Conservation (phyloP, 2,113 vertebrate species). For the Protobothrops mucrosquamatus region DNA sequence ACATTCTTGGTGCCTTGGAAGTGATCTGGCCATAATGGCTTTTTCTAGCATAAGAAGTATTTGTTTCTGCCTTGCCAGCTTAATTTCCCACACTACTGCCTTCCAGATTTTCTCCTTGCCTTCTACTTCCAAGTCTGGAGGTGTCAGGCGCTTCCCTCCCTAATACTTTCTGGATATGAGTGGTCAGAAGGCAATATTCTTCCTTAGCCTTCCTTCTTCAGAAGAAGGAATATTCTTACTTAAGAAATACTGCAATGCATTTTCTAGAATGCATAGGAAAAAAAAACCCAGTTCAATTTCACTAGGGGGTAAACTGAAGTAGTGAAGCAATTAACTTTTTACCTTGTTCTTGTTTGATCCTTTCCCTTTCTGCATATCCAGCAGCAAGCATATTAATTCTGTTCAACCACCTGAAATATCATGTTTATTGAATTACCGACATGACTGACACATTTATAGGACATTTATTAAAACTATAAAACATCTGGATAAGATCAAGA, state of each 20-base stretch:
- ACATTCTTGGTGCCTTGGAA: background rate
- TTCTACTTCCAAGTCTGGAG: background rate
- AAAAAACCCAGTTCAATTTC: conserved; percentile 27
- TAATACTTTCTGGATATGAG: background rate
- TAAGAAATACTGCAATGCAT: background rate
- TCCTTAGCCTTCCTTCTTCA: background rate
- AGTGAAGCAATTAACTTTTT: conserved; percentile 48
- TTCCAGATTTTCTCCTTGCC: background rate
- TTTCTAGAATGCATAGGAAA: conserved; percentile 18
- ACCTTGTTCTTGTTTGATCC: conserved; percentile 95
- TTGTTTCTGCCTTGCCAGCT: background rate
- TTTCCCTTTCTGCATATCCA: conserved; percentile 91
- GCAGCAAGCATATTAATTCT: conserved; percentile 93
- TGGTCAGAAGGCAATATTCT: background rate
- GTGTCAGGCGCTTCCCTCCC: background rate
- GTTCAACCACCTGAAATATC: conserved; percentile 93
- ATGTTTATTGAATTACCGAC: conserved; percentile 62
- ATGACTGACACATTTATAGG: background rate
- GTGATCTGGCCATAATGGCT: background rate
- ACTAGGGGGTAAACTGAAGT: conserved; percentile 10
- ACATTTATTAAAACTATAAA: conserved; percentile 38
- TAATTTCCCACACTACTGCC: background rate
- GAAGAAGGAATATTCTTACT: conserved; percentile 24
- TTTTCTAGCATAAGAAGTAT: background rate
- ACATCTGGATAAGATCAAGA: conserved; percentile 36